These are phyloP conservation scores for Pseudomugil gertrudae DNA, from an alignment of 2,797 vertebrate genomes.

Conservation along the genomic window DNA sequence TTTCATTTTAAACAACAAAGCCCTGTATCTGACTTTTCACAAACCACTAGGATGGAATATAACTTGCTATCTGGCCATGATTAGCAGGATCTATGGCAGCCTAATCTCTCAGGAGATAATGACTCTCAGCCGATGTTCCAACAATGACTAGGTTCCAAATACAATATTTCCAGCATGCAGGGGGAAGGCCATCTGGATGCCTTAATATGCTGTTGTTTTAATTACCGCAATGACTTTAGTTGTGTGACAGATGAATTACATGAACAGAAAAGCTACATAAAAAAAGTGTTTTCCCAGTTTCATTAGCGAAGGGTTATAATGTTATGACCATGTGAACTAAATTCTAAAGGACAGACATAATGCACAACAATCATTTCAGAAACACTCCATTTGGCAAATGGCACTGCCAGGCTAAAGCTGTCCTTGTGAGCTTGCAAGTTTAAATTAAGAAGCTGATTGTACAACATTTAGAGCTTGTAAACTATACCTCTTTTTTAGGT, in stretches of 20 bases:
- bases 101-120: conserved; percentile 79
- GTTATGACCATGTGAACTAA: conserved; percentile 55
- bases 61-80: conserved; percentile 70
- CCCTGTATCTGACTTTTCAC: conserved; percentile 31
- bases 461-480: conserved; percentile 32
- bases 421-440: conserved; percentile 51
- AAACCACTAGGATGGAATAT: conserved; percentile 46
- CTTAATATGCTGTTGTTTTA: conserved; percentile 68
- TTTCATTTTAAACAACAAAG: conserved; percentile 62
- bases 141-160: conserved; percentile 71
- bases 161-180: conserved; percentile 67
- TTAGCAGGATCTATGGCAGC: conserved; percentile 73
- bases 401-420: conserved; percentile 39
- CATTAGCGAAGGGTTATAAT: conserved; percentile 62
- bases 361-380: conserved; percentile 39
- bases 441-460: conserved; percentile 35
- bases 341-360: conserved; percentile 55
- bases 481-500: conserved; percentile 20
- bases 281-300: conserved; percentile 61
- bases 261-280: conserved; percentile 58
- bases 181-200: conserved; percentile 74
- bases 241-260: conserved; percentile 71
- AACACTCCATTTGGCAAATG: conserved; percentile 60
- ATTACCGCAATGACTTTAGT: conserved; percentile 71
- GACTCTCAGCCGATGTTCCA: conserved; percentile 75